Conservation (phyloP, 2,888 invertebrate species). For the Cinara cedri region DNA sequence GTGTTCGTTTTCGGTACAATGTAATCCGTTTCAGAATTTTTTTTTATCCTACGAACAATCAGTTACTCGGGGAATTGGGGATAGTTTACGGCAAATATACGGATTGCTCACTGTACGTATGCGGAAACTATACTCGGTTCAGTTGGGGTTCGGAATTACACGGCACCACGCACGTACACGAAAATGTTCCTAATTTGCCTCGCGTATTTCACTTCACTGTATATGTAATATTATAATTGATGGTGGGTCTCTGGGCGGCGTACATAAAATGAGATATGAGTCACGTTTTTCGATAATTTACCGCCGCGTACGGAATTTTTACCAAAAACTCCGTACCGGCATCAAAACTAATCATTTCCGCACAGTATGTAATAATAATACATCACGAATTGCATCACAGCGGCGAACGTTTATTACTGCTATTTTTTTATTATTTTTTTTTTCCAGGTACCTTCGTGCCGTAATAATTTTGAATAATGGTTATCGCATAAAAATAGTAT, state of each 20-base stretch:
- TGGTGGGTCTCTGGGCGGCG: too few relatives aligned
- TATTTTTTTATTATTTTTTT: background rate
- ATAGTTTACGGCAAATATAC: too few relatives aligned
- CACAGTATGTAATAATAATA: background rate
- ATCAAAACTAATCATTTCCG: background rate
- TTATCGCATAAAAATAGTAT: background rate
- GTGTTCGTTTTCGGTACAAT: too few relatives aligned
- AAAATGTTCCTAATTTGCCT: too few relatives aligned
- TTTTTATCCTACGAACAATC: too few relatives aligned
- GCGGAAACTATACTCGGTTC: too few relatives aligned
- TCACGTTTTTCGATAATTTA: constrained; percentile 27
- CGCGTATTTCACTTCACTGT: too few relatives aligned
- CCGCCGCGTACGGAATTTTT: background rate
- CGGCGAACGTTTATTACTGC: background rate
- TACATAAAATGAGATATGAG: background rate
- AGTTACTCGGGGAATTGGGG: too few relatives aligned
- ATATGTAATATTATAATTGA: background rate
- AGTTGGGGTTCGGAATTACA: too few relatives aligned
- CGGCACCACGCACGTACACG: too few relatives aligned
- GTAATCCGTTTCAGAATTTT: too few relatives aligned
- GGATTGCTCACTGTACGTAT: too few relatives aligned
- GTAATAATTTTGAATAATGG: background rate
- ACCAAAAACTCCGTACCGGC: constrained; percentile 1
- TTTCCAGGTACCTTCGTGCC: background rate
- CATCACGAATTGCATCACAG: background rate